Conservation (phyloP, 30 jellyfish, hydroid and myxozoan genomes). For the Cassiopea andromeda region DNA sequence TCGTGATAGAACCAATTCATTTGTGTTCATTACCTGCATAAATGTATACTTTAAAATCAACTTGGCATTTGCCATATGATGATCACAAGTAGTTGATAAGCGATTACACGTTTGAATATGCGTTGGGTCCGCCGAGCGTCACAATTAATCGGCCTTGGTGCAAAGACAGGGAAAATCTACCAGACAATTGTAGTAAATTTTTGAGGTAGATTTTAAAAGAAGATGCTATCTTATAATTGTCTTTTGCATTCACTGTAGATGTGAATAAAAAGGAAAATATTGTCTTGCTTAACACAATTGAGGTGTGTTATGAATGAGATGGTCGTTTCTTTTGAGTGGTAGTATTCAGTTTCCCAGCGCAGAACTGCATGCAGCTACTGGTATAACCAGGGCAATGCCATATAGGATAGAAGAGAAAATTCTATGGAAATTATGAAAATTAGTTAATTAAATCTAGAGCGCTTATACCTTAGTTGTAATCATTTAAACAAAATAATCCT, state of each 20-base stretch:
- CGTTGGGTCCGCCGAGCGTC: neutral
- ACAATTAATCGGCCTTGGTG: neutral
- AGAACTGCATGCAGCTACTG: neutral
- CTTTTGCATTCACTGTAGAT: neutral
- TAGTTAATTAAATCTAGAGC: neutral
- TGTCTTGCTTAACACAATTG: no score
- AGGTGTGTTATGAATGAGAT: neutral
- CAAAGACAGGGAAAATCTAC: neutral
- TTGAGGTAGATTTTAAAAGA: neutral
- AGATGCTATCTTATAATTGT: neutral
- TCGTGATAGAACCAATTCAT: neutral
- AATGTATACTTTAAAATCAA: neutral
- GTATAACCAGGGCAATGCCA: neutral
- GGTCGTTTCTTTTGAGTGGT: neutral
- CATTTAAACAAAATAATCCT: neutral
- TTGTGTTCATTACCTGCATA: neutral
- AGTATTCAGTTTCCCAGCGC: neutral
- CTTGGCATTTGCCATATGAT: neutral
- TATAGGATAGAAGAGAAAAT: neutral
- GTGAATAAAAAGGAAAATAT: no score
- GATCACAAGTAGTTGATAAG: neutral
- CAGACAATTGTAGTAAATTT: neutral
- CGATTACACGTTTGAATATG: neutral
- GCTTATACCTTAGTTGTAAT: neutral
- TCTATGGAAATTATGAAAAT: neutral